A percentile compares a stretch with the other conserved stretches of the same genome.
phyloP scores from a whole-genome alignment of 2,888 invertebrate species.

The Altica lythri region DNA sequence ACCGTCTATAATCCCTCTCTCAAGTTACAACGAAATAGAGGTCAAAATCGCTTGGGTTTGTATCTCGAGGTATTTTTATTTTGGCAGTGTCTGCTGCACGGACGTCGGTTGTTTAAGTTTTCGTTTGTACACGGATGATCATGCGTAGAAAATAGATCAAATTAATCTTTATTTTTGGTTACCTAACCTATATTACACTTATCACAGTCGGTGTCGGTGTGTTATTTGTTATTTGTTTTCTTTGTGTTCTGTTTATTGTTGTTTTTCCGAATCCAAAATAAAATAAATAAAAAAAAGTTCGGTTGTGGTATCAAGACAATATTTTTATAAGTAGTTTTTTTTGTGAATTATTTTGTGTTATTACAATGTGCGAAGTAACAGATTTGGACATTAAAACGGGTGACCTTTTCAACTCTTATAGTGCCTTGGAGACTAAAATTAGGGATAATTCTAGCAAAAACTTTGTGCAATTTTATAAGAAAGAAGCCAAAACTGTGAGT shows the following conservation, averaged over 20 bases:
- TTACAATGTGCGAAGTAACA: background rate
- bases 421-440: background rate
- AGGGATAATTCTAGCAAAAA: background rate
- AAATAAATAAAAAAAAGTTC: background rate
- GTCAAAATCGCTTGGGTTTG: no score
- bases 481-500: background rate
- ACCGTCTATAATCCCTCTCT: no score
- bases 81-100: background rate
- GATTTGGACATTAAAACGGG: background rate
- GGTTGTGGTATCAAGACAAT: no score
- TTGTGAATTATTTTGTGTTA: no score
- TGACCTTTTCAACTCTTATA: background rate
- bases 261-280: background rate
- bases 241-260: background rate
- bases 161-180: no score
- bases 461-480: slow-evolving; percentile 1
- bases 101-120: background rate
- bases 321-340: no score
- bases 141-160: background rate
- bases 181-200: no score
- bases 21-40: no score
- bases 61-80: no score
- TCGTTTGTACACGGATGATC: background rate
- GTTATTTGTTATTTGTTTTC: background rate
- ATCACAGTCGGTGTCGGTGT: no score